Percentiles rank a stretch among this genome's conserved stretches.
These are phyloP conservation scores for Dipus sagitta DNA, from an alignment of 2,797 vertebrate genomes.

Conservation along the genomic window DNA sequence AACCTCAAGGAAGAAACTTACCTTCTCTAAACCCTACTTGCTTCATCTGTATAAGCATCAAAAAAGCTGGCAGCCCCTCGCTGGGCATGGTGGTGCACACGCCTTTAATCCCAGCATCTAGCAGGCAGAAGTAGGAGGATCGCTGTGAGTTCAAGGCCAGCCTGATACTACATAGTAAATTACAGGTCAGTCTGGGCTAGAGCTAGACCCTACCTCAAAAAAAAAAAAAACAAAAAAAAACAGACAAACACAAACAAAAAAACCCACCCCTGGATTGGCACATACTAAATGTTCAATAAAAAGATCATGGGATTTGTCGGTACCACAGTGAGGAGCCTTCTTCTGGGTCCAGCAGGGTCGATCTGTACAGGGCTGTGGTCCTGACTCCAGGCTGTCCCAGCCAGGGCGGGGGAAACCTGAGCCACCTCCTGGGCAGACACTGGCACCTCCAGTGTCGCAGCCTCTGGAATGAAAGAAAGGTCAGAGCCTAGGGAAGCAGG, in stretches of 20 bases:
- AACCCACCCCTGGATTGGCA: neutral
- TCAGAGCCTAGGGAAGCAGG: constrained; percentile 73
- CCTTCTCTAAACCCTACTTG: neutral
- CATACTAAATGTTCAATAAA: constrained; percentile 64
- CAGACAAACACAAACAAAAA: too few species aligned
- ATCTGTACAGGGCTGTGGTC: neutral
- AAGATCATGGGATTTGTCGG: neutral
- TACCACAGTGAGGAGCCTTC: neutral
- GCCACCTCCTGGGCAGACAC: constrained; percentile 63
- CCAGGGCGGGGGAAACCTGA: constrained; percentile 79
- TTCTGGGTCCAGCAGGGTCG: neutral
- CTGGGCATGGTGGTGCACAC: too few species aligned
- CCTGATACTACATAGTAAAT: too few species aligned
- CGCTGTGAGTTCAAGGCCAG: too few species aligned
- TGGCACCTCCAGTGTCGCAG: neutral
- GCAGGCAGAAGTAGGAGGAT: too few species aligned
- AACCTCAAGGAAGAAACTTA: neutral
- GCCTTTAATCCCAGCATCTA: too few species aligned
- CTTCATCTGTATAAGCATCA: neutral
- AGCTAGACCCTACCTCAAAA: too few species aligned
- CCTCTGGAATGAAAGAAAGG: constrained; percentile 81
- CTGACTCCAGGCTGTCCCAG: neutral
- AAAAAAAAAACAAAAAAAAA: too few species aligned
- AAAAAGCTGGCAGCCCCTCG: too few species aligned
- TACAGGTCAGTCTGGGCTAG: too few species aligned